Percentiles rank a stretch among this genome's conserved stretches.
Evolutionary conservation across 2,888 invertebrate genomes (phyloP).

Genomic region (Lasioglossum pauxillum): DNA sequence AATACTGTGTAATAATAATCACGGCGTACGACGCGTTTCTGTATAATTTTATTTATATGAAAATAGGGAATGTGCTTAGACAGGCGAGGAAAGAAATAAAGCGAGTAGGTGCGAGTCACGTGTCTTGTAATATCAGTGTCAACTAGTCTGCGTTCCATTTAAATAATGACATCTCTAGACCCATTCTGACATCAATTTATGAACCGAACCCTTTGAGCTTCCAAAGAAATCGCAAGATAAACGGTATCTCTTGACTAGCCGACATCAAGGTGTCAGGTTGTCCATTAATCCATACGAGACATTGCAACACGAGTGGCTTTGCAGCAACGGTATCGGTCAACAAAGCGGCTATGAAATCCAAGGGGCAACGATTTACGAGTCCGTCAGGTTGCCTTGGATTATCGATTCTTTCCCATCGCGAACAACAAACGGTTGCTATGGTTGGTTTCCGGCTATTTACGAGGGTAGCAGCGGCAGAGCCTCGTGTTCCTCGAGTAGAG

Average conservation of each 20-base stretch:
- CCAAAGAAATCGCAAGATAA: not conserved
- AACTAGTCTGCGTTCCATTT: not conserved
- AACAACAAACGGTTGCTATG: constrained; percentile 69
- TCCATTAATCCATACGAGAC: not conserved
- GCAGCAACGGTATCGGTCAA: not conserved
- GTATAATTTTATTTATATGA: constrained; percentile 50
- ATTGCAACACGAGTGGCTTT: not conserved
- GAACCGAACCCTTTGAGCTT: not conserved
- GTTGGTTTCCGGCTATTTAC: not conserved
- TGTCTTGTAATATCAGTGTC: not conserved
- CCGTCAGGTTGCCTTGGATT: constrained; percentile 7
- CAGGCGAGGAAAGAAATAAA: constrained; percentile 15
- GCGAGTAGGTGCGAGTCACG: constrained; percentile 5
- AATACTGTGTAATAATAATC: constrained; percentile 57
- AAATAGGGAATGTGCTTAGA: not conserved
- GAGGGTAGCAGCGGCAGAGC: not conserved
- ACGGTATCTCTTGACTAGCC: not conserved
- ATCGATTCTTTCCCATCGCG: constrained; percentile 45
- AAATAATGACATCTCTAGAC: not conserved
- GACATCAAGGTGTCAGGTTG: not conserved
- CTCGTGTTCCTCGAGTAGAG: not conserved
- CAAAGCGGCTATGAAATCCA: not conserved
- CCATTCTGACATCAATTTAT: not conserved
- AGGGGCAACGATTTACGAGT: not conserved
- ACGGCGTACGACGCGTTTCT: not conserved